A percentile compares a stretch with the other conserved stretches of the same genome.
Evolutionary conservation across 2,113 vertebrate species (phyloP).

Genomic region (Pagrus major): DNA sequence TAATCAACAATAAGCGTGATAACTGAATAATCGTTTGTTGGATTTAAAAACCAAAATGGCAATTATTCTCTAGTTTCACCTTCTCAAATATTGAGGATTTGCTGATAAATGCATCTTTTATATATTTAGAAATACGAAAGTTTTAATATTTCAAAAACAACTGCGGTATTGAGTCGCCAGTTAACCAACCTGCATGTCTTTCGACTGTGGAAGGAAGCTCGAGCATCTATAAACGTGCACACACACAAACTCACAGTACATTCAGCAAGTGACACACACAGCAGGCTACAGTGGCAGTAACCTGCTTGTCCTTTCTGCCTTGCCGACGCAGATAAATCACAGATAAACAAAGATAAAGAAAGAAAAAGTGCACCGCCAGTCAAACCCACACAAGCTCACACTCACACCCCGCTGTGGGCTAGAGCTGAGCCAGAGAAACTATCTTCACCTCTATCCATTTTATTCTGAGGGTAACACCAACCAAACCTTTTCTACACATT

Average conservation of each 20-base stretch:
- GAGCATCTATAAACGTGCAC: neutral
- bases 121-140: no score
- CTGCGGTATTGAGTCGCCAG: no score
- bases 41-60: no score
- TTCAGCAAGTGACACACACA: neutral
- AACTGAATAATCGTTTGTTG: no score
- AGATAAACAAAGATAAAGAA: slow-evolving; percentile 62
- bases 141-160: no score
- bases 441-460: slow-evolving; percentile 59
- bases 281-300: slow-evolving; percentile 18
- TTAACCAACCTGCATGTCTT: no score
- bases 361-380: slow-evolving; percentile 59
- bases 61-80: no score
- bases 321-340: slow-evolving; percentile 58
- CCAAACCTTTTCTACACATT: slow-evolving; percentile 40
- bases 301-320: slow-evolving; percentile 47
- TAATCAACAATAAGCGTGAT: no score
- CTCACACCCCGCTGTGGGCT: slow-evolving; percentile 38
- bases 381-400: slow-evolving; percentile 49
- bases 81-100: no score
- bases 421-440: slow-evolving; percentile 70
- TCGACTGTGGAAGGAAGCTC: no score
- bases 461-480: slow-evolving; percentile 44
- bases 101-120: no score
- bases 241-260: neutral